These are phyloP conservation scores for Bolborhynchus lineola DNA, from an alignment of 2,113 vertebrate genomes.

Conservation along the genomic window DNA sequence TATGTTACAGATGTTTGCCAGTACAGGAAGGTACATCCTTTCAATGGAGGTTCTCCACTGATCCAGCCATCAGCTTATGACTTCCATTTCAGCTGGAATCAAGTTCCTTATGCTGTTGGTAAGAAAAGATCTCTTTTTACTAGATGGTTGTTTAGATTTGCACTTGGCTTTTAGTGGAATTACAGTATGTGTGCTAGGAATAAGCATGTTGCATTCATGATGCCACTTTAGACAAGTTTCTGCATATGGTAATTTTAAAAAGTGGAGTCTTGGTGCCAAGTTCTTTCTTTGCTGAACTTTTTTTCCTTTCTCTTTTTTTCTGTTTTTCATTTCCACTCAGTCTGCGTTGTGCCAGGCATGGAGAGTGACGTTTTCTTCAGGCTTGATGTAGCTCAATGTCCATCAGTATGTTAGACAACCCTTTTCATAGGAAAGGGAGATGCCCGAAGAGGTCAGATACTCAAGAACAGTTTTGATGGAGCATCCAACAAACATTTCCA, in stretches of 20 bases:
- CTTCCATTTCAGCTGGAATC: conserved; percentile 99
- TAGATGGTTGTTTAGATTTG: background rate
- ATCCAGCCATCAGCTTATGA: conserved; percentile 92
- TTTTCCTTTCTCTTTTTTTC: background rate
- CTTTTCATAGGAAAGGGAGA: background rate
- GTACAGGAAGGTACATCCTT: conserved; percentile 95
- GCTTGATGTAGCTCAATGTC: background rate
- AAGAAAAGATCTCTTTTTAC: conserved; percentile 48
- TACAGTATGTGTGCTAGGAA: background rate
- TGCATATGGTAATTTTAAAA: background rate
- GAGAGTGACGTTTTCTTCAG: background rate
- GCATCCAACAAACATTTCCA: background rate
- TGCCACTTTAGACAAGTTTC: background rate
- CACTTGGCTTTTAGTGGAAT: background rate
- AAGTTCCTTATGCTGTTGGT: conserved; percentile 95
- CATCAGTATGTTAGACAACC: background rate
- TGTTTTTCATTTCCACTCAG: background rate
- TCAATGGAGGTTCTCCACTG: conserved; percentile 91
- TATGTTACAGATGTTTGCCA: conserved; percentile 85
- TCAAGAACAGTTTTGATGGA: background rate
- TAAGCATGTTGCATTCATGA: background rate
- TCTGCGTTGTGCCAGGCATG: background rate
- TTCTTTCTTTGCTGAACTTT: background rate
- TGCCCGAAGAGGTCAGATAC: background rate
- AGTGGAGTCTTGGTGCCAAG: background rate